These are phyloP conservation scores for Chydorus sphaericus DNA, from an alignment of 2,888 invertebrate species.

Conservation along the genomic window DNA sequence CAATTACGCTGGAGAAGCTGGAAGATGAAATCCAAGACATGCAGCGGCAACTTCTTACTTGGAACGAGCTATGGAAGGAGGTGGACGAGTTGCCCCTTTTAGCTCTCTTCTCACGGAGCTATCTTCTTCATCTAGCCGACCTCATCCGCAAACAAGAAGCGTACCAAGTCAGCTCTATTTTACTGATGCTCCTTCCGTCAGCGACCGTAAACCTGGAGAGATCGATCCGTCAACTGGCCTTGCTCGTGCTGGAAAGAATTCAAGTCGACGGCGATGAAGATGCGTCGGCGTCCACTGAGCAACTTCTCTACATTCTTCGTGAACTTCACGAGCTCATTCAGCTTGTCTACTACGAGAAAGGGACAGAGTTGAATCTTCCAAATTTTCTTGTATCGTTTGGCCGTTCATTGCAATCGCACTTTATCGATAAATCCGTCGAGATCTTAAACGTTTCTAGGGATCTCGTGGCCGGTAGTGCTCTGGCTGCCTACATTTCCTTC, in stretches of 20 bases:
- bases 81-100: slow-evolving; percentile 4
- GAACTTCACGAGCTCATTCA: neutral
- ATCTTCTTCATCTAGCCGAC: slow-evolving; percentile 2
- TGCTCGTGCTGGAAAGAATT: too few relatives aligned
- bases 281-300: neutral
- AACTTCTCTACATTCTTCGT: neutral
- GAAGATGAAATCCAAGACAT: neutral
- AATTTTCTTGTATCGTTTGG: neutral
- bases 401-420: neutral
- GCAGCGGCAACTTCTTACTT: neutral
- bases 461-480: neutral
- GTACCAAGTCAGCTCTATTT: neutral
- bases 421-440: slow-evolving; percentile 2
- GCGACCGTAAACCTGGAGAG: neutral
- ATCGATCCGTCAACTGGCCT: neutral
- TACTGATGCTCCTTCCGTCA: neutral
- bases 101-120: neutral
- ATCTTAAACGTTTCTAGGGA: slow-evolving; percentile 6
- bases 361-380: neutral
- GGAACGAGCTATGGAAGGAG: slow-evolving; percentile 1
- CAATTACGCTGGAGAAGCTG: neutral
- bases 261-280: neutral
- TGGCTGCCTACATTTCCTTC: neutral
- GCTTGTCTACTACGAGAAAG: neutral
- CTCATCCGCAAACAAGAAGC: neutral